phyloP scores from a whole-genome alignment of 1,140 invertebrate species.

The Rhopalosiphum maidis region DNA sequence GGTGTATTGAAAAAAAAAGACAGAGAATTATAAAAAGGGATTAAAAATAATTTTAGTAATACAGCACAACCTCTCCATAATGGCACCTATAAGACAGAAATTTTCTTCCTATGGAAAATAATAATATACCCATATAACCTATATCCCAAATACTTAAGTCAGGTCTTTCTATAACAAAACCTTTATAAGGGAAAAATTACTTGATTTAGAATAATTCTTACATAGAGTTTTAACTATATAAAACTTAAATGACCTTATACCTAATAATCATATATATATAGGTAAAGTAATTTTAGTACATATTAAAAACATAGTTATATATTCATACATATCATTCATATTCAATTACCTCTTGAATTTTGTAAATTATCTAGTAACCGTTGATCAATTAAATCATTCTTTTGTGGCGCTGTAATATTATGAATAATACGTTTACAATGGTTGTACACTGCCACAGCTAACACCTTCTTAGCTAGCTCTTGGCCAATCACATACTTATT shows the following conservation, averaged over 20 bases:
- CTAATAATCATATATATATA: neutral
- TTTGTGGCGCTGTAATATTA: conserved; percentile 68
- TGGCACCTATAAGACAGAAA: neutral
- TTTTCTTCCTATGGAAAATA: neutral
- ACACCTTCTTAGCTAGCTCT: conserved; percentile 96
- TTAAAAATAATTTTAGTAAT: neutral
- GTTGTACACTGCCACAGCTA: conserved; percentile 98
- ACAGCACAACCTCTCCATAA: neutral
- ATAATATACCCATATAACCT: neutral
- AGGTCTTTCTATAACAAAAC: neutral
- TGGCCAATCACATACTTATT: conserved; percentile 98
- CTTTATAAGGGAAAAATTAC: neutral
- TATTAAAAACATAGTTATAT: too few species aligned
- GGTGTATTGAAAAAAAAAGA: neutral
- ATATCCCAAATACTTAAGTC: neutral
- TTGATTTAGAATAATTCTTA: neutral
- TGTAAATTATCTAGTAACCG: conserved; percentile 48
- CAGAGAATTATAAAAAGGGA: neutral
- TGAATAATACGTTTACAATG: conserved; percentile 98
- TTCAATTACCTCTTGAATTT: conserved; percentile 43
- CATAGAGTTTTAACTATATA: neutral
- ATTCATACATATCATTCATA: neutral
- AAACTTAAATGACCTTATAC: neutral
- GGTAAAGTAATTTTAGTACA: neutral
- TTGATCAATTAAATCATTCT: conserved; percentile 48